phyloP scores from a whole-genome alignment of 2,888 invertebrate genomes.

The Agrotis ipsilon region DNA sequence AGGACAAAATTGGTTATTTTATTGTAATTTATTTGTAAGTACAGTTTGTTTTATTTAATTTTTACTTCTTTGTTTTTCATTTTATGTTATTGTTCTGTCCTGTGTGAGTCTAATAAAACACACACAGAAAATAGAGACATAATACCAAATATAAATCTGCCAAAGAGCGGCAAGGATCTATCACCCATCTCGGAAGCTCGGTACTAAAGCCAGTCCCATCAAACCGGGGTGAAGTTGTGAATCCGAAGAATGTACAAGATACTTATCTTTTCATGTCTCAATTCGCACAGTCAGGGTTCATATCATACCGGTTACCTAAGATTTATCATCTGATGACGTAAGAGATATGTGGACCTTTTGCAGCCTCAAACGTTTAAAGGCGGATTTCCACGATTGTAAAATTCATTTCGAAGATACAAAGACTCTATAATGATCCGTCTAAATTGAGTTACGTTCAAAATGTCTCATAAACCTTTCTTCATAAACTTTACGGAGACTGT shows the following conservation, averaged over 20 bases:
- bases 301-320: conserved; percentile 22
- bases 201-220: conserved; percentile 27
- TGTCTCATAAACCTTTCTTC: conserved; percentile 40
- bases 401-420: conserved; percentile 9
- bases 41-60: no score
- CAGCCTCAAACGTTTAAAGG: conserved; percentile 2
- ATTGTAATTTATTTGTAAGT: no score
- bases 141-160: neutral
- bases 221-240: conserved; percentile 38
- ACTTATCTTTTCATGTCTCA: conserved; percentile 49
- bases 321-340: conserved; percentile 1
- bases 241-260: conserved; percentile 31
- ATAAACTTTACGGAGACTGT: conserved; percentile 38
- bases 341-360: neutral
- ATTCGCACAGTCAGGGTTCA: conserved; percentile 40
- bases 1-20: no score
- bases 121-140: no score
- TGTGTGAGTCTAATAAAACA: no score
- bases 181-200: conserved; percentile 1
- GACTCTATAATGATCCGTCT: conserved; percentile 34
- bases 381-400: neutral
- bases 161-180: conserved; percentile 2
- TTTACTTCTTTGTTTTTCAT: no score
- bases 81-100: no score
- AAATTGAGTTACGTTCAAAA: conserved; percentile 35